Base-by-base conservation (phyloP, 2,797 vertebrate genomes). In the Orientallactaga sibirica region DNA sequence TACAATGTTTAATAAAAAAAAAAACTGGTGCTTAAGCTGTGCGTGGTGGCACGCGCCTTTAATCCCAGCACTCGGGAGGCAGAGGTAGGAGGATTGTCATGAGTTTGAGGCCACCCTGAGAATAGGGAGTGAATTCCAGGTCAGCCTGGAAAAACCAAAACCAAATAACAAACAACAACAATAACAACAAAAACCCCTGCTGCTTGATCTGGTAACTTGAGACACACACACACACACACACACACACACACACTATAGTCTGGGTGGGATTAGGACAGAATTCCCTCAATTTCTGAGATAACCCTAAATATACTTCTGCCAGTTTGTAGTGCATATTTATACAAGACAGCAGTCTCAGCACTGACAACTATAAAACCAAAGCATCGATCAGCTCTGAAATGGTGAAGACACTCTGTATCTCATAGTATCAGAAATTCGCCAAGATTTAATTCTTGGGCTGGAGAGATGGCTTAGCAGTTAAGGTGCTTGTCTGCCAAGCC, bases 311-410 rank as follows among this genome's bases (percentile, higher is more conserved):
- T 52, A 12, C 71, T 66, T 52, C 74, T 19, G 61, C 41, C 41
- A 76, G 75, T 87, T 86, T 75, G 61, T 76, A 64, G 27, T 87
- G 48, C 27, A 41, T 25, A 76, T 76, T 76, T 76, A 52, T 87
- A 24, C 61, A 76, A 66, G 24, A 76, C 5, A 18, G 41, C 41
- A 66, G 22, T 76, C 73, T 76, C 20, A 66, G 61, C 41, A 66
- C 5, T 16, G 41, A 87, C 41, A 87, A 52, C 11, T 75, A 48
- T 76, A 74, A 87, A 76, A 87, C 66, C 29, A 66, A 76, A 87
- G 66, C 76, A 66, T 87, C n/a, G 68, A 52, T 62, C 41, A 87
- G 29, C 73, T 66, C 73, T 52, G 61, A 33, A 76, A 76, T 62
- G 74, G 22, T 66, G 27, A 48, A 43, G 1, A 52, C 33, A 20